Conservation (phyloP, 2,113 vertebrate genomes). For the Myiozetetes cayanensis region DNA sequence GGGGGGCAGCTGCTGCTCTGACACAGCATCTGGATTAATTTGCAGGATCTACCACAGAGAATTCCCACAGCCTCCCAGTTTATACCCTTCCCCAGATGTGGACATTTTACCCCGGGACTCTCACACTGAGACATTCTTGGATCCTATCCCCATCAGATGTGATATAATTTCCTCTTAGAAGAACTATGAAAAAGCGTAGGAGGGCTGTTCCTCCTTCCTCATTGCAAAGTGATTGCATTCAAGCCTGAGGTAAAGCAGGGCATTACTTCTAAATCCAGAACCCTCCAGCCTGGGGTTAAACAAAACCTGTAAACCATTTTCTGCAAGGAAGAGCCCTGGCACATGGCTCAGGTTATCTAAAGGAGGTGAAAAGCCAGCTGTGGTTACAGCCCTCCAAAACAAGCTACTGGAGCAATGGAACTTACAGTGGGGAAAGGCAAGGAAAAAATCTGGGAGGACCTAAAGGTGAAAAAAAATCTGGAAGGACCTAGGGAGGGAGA, state of each 20-base stretch:
- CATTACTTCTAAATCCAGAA: background rate
- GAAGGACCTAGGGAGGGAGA: background rate
- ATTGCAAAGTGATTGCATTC: background rate
- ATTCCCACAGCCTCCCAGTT: background rate
- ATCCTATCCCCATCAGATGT: background rate
- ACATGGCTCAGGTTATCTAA: accelerated
- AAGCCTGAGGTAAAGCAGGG: background rate
- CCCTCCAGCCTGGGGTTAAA: background rate
- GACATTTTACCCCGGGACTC: background rate
- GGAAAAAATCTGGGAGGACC: background rate
- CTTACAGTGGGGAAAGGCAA: background rate
- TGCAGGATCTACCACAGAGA: background rate
- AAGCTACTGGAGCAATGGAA: background rate
- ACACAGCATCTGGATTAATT: background rate
- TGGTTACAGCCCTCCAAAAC: background rate
- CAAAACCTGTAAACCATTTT: background rate
- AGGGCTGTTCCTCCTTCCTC: conserved; percentile 9
- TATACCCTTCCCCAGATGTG: background rate
- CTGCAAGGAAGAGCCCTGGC: background rate
- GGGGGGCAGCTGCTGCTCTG: background rate
- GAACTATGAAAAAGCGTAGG: background rate
- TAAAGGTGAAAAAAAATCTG: background rate
- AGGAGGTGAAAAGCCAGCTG: background rate
- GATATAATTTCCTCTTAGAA: background rate
- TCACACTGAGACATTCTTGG: background rate